Percentiles rank a stretch among this genome's conserved stretches.
These are phyloP conservation scores for Drosophila santomea DNA, from an alignment of 1,140 invertebrate genomes.

Conservation along the genomic window DNA sequence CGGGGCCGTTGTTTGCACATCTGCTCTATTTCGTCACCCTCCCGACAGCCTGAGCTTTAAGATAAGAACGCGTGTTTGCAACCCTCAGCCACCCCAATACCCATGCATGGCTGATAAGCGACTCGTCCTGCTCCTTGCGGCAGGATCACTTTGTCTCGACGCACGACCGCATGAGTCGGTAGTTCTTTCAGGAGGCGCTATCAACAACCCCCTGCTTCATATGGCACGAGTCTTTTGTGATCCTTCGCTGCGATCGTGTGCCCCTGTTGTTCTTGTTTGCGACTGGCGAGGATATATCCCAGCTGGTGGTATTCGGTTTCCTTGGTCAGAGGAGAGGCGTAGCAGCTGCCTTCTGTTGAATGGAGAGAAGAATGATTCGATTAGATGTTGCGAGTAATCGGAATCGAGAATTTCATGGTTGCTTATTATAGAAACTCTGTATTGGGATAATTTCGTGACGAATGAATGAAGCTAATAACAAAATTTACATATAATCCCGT, in stretches of 20 bases:
- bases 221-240: constrained; percentile 62
- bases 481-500: no score
- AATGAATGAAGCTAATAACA: neutral
- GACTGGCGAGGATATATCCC: constrained; percentile 23
- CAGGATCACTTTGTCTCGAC: constrained; percentile 70
- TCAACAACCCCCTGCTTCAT: constrained; percentile 55
- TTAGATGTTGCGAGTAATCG: constrained; percentile 35
- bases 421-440: neutral
- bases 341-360: constrained; percentile 57
- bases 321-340: constrained; percentile 18
- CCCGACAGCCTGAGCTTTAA: constrained; percentile 58
- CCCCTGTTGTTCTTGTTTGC: constrained; percentile 39
- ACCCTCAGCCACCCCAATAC: constrained; percentile 58
- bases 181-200: constrained; percentile 50
- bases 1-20: constrained; percentile 57
- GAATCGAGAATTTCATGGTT: constrained; percentile 8
- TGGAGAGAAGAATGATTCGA: constrained; percentile 17
- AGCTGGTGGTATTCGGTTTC: constrained; percentile 42
- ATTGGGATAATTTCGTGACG: neutral
- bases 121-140: constrained; percentile 37
- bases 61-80: constrained; percentile 68
- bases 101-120: constrained; percentile 69
- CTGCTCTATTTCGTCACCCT: constrained; percentile 70
- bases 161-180: constrained; percentile 52
- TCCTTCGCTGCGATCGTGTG: constrained; percentile 60